Evolutionary conservation across 2,797 vertebrate species (phyloP).

Genomic region (Ptychadena robeensis): DNA sequence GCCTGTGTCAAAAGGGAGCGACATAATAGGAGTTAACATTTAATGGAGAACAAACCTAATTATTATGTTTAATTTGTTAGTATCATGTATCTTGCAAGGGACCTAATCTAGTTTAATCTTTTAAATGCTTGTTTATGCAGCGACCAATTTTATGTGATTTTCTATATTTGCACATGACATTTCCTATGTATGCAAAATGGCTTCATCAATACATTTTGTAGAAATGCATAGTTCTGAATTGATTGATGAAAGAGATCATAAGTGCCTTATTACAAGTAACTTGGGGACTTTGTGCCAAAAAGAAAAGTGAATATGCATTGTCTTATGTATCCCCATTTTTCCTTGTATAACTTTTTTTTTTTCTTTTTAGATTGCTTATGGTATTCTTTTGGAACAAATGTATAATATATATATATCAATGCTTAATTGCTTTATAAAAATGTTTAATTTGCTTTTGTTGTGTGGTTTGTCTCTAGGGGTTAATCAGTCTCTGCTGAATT

Average conservation of each 20-base stretch:
- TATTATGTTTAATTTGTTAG: slow-evolving; percentile 31
- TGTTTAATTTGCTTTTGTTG: neutral
- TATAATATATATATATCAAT: slow-evolving; percentile 38
- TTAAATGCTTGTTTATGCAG: slow-evolving; percentile 51
- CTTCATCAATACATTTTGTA: neutral
- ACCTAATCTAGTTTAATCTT: neutral
- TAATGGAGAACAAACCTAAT: slow-evolving; percentile 26
- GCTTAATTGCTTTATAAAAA: slow-evolving; percentile 39
- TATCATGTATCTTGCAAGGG: slow-evolving; percentile 18
- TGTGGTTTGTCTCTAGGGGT: slow-evolving; percentile 9
- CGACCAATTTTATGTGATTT: neutral
- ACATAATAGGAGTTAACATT: slow-evolving; percentile 1
- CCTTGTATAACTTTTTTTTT: slow-evolving; percentile 29
- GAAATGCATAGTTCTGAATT: neutral
- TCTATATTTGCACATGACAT: neutral
- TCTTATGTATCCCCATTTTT: neutral
- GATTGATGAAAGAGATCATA: slow-evolving; percentile 23
- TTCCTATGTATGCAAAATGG: neutral
- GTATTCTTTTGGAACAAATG: slow-evolving; percentile 27
- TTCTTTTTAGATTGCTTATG: slow-evolving; percentile 28
- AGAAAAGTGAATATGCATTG: neutral
- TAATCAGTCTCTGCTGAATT: neutral
- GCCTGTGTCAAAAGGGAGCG: slow-evolving; percentile 6
- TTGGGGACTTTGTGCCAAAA: slow-evolving; percentile 45
- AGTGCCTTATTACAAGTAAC: slow-evolving; percentile 51